Evolutionary conservation across 2,888 invertebrate species (phyloP), one percentile per base, ranked within the genome.

Genomic region (Monochamus alternatus): DNA sequence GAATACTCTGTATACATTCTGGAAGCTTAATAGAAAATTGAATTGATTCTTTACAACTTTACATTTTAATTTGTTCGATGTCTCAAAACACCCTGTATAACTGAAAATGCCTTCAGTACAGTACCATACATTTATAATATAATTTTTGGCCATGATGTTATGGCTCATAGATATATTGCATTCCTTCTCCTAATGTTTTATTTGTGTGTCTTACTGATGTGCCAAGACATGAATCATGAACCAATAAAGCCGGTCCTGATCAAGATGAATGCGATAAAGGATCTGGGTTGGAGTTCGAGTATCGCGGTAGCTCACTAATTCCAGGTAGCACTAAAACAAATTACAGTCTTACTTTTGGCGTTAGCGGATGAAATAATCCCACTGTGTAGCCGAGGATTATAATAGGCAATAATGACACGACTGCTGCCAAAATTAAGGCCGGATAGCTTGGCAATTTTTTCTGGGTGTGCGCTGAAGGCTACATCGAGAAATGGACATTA

Each of bases 261-360:
- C 10, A 31, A 30, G 69, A 69, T 31, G 8, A 69, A 58, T 14
- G 7, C 30, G 69, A 69, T 69, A 60, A 31, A 58, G 12, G 22
- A 44, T 30, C 59, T 43, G 31, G 60, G 59, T 55, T 31, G 51
- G 60, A 59, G 31, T 9, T 22, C 60, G 69, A 60, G 69, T 69
- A 69, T 69, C 59, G 60, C 69, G 69, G 69, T 69, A 69, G 69
- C 69, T 30, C 44, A 1, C 60, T 69, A 69, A 69, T 69, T 69
- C 69, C 69, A 69, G 69, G 69, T 69, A 69, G 69, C 69, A 69
- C 44, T 60, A 47, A 69, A 44, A 69, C 44, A 69, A 69, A 69
- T 69, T 69, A 69, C 69, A 51, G 47, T 60, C 31, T 69, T 32
- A 59, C 22, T 59, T 68, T 68, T 68, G 47, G 59, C 22, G 31